Evolutionary conservation across 2,888 invertebrate species (phyloP), one percentile per base, ranked within the genome.

Genomic region (Lissocephala sabroskyi): DNA sequence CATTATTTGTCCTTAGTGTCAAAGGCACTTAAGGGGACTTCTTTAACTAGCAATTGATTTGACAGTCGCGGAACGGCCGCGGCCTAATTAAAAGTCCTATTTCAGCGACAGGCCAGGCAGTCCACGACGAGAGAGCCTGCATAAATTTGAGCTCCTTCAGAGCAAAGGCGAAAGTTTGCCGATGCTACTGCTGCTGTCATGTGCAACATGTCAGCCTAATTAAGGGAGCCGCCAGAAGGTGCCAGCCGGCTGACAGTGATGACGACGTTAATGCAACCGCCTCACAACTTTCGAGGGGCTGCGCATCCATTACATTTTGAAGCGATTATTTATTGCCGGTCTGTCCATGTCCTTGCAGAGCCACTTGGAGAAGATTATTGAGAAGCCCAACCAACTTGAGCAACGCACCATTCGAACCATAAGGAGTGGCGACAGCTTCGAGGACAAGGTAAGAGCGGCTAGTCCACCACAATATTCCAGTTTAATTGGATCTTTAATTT

Each of bases 321-420:
- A 10, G 29, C n/a, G 30, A 30, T 16, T 35, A 35, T 59, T 74
- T 76, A 73, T 76, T 68, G 68, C 51, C 41, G 28, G 18, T 57
- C 41, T 52, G 42, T n/a, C n/a, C n/a, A 46, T 62, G 53, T 49
- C 14, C 37, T 73, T 79, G 40, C 87, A 95, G 94, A 94, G 91
- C 79, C 94, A 94, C 80, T 86, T 95, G 62, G 94, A 94, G 80
- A 92, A 92, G 75, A 95, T 96, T 80, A 89, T 95, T 50, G 94
- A 95, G 83, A 88, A 94, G 63, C 94, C 94, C 0, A 91, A 89
- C 87, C 53, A 81, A 63, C 82, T 54, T 29, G 64, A 73, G 13
- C 81, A 86, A 42, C 83, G 86, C 32, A 82, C 76, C 49, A 59
- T 48, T 52, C 80, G 80, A 2, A 71, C 76, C 77, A 89, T 91